Base-by-base conservation (phyloP, 2,797 vertebrate species). In the Parotocinclus haroldoi region DNA sequence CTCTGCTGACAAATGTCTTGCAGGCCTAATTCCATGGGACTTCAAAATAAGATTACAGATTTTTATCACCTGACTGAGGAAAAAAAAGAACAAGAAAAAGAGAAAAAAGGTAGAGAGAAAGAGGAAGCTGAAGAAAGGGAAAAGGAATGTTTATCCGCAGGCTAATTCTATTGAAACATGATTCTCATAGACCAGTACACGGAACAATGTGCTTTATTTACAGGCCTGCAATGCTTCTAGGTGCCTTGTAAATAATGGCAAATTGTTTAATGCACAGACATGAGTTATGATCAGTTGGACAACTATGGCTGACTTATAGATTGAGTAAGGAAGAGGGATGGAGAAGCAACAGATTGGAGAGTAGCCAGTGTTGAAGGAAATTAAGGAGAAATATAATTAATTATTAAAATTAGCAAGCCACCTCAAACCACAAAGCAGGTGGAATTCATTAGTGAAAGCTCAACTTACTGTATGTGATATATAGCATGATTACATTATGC, bases 11-110 rank as follows among this genome's bases (percentile, higher is more conserved):
- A 51, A 85, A 88, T 87, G 84, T 89, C 83, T 88, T 82, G 84
- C 82, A 88, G 84, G 85, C 83, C 86, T 86, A 81, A 89, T 89
- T 89, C 84, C 85, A 87, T 80, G 72, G 76, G 73, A 85, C 80
- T 85, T 88, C 81, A 88, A 87, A 87, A 84, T 84, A 83, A 87
- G 82, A 89, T 89, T 85, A 86, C 79, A 84, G 86, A 89, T 89
- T 84, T 86, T 80, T 87, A 90, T 89, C 88, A 86, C 80, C 79
- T 81, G 78, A 80, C 80, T 77, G 75, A 78, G 77, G 80, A n/a
- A 74, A 79, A 42, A 66, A 40, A 67, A 58, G 64, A 57, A 46
- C 57, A 40, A 27, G 42, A 69, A 10, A 60, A 39, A 50, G 11
- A 40, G 53, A 12, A 14, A 71, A 44, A 52, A 56, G 55, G 58